A percentile compares a stretch with the other conserved stretches of the same genome.
Evolutionary conservation across 2,113 vertebrate genomes (phyloP).

Genomic region (Ascaphus truei): DNA sequence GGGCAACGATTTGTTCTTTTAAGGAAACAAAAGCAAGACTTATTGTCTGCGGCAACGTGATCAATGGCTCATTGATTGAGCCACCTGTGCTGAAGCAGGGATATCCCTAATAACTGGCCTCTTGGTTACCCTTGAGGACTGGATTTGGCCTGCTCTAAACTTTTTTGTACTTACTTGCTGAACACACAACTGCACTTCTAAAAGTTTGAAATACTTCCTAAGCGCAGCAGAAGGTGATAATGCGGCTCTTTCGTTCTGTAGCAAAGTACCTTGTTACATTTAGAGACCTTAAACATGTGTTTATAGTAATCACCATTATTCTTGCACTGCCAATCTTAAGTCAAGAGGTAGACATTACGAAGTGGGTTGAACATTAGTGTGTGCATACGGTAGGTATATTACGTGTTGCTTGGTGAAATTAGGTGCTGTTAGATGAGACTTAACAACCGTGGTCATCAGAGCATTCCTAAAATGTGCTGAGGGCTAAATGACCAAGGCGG

Average conservation of each 20-base stretch:
- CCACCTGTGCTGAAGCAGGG: too few relatives aligned
- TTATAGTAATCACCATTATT: slow-evolving; percentile 2
- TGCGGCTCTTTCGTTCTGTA: neutral
- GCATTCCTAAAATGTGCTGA: neutral
- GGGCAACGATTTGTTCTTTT: too few relatives aligned
- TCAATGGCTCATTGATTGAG: too few relatives aligned
- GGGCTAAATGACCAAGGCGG: too few relatives aligned
- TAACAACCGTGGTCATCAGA: neutral
- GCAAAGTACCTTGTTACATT: neutral
- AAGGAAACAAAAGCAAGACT: too few relatives aligned
- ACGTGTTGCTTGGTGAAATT: neutral
- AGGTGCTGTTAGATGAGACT: neutral
- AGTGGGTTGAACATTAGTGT: neutral
- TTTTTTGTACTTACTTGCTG: too few relatives aligned
- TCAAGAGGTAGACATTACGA: neutral
- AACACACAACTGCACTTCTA: too few relatives aligned
- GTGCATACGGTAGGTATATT: neutral
- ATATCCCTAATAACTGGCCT: too few relatives aligned
- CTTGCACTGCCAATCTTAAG: neutral
- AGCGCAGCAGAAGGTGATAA: neutral
- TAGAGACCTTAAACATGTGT: neutral
- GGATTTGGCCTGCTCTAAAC: too few relatives aligned
- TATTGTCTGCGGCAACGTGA: too few relatives aligned
- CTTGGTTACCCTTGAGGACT: too few relatives aligned
- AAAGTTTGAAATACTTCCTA: neutral